These are phyloP conservation scores for Podarcis siculus DNA, from an alignment of 2,797 vertebrate genomes.

Conservation along the genomic window DNA sequence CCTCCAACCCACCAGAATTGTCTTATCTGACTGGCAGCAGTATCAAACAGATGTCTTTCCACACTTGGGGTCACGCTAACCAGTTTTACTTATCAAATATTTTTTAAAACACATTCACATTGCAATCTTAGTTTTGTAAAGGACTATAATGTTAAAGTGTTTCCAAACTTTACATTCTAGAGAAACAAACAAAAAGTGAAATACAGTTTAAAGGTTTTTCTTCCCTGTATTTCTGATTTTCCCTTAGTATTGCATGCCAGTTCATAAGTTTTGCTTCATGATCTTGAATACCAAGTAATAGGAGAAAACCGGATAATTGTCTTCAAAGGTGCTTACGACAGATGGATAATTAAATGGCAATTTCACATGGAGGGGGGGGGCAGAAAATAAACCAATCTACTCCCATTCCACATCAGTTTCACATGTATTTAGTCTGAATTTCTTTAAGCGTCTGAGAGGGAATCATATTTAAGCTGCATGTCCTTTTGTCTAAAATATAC, in stretches of 20 bases:
- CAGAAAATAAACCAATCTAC: background rate
- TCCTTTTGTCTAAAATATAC: too few relatives aligned
- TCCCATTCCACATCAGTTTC: too few relatives aligned
- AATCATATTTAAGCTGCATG: too few relatives aligned
- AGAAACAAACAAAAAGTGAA: too few relatives aligned
- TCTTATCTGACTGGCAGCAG: background rate
- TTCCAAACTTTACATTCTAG: too few relatives aligned
- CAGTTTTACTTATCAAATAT: too few relatives aligned
- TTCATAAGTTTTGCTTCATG: background rate
- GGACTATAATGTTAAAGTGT: too few relatives aligned
- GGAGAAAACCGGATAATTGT: background rate
- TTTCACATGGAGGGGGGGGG: background rate
- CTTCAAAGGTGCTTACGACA: background rate
- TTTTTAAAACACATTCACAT: too few relatives aligned
- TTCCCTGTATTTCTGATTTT: background rate
- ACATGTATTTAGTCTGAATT: too few relatives aligned
- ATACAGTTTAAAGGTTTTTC: too few relatives aligned
- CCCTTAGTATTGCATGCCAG: background rate
- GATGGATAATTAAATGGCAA: background rate
- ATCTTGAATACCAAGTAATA: background rate
- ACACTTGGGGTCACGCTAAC: background rate
- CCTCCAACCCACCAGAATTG: background rate
- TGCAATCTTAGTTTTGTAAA: too few relatives aligned
- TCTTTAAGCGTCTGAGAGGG: too few relatives aligned
- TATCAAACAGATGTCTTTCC: background rate